phyloP scores from a whole-genome alignment of 2,888 invertebrate genomes.

The Apodemia duryi region DNA sequence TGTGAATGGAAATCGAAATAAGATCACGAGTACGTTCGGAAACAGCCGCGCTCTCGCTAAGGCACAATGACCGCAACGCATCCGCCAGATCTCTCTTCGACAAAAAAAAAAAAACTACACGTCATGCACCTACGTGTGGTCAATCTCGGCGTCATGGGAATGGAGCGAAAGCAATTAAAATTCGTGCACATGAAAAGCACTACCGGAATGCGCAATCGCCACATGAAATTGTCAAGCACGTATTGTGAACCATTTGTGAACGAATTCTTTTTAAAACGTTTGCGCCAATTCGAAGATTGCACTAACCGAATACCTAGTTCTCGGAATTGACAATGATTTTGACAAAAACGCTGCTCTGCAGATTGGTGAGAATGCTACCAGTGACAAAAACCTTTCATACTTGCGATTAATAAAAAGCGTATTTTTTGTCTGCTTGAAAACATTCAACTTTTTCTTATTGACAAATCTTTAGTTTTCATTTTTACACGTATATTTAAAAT shows the following conservation, averaged over 20 bases:
- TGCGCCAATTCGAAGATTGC: slow-evolving; percentile 19
- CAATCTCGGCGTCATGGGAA: slow-evolving; percentile 77
- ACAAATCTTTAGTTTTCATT: slow-evolving; percentile 14
- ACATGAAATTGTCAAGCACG: slow-evolving; percentile 55
- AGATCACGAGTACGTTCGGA: slow-evolving; percentile 63
- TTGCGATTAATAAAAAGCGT: slow-evolving; percentile 28
- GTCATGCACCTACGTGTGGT: slow-evolving; percentile 78
- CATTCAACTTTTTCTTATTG: slow-evolving; percentile 18
- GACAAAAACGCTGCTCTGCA: slow-evolving; percentile 45
- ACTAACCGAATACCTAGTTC: slow-evolving; percentile 35
- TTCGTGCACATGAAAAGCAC: slow-evolving; percentile 45
- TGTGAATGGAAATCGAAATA: slow-evolving; percentile 67
- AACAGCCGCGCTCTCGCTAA: slow-evolving; percentile 41
- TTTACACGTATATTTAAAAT: slow-evolving; percentile 11
- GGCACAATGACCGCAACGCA: slow-evolving; percentile 69
- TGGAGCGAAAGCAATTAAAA: slow-evolving; percentile 77
- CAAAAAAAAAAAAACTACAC: slow-evolving; percentile 73
- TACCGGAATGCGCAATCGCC: slow-evolving; percentile 59
- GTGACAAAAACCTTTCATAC: slow-evolving; percentile 31
- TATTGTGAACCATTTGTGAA: slow-evolving; percentile 45
- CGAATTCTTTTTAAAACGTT: slow-evolving; percentile 41
- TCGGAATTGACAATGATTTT: slow-evolving; percentile 42
- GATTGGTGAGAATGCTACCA: slow-evolving; percentile 33
- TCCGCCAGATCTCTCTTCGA: slow-evolving; percentile 69
- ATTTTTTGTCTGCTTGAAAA: slow-evolving; percentile 25